Base-by-base conservation (phyloP, 2,113 vertebrate species). In the Cheilinus undulatus region DNA sequence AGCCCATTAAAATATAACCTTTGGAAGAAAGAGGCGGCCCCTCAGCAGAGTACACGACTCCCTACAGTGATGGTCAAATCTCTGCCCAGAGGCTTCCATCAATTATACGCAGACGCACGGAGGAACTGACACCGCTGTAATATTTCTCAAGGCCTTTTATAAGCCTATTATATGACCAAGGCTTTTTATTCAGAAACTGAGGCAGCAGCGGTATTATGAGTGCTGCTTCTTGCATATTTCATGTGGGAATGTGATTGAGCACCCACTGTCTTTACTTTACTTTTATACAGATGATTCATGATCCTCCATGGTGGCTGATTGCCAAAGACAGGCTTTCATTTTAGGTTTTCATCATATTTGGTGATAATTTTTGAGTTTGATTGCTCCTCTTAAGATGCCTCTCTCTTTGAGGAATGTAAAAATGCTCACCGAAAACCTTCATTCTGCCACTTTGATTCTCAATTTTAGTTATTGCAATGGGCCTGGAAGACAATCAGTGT, bases 191-290 rank as follows among this genome's bases (percentile, higher is more conserved):
- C 65, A 45, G 58, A 70, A 61, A 76, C 54, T 30, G 50, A 53
- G 24, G 34, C 24, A 40, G 49, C 5, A 1, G 51, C 5, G 26
- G 69, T 23, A 3, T 51, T 38, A 27, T 2, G 6, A 58, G 26
- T 0, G 36, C 43, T 26, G n/a, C 59, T 63, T 66, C 48, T 38
- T 85, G 75, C 74, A 82, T 70, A 82, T 82, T 86, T 86, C 76
- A 76, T 81, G 53, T 46, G n/a, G 54, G 27, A 69, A 69, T 71
- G 40, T 67, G 70, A 86, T 74, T 53, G 65, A 63, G 69, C 13
- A 46, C 12, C 51, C 45, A 24, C 32, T 24, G 38, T 63, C 60
- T 65, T 76, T 38, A 56, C 52, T 20, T 28, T 57, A 67, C 76
- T 76, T 59, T 34, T 48, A 79, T 58, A 36, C 23, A 24, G 20